A percentile compares a stretch with the other conserved stretches of the same genome.
Evolutionary conservation across 2,888 invertebrate species (phyloP).

Genomic region (Conistra vaccinii): DNA sequence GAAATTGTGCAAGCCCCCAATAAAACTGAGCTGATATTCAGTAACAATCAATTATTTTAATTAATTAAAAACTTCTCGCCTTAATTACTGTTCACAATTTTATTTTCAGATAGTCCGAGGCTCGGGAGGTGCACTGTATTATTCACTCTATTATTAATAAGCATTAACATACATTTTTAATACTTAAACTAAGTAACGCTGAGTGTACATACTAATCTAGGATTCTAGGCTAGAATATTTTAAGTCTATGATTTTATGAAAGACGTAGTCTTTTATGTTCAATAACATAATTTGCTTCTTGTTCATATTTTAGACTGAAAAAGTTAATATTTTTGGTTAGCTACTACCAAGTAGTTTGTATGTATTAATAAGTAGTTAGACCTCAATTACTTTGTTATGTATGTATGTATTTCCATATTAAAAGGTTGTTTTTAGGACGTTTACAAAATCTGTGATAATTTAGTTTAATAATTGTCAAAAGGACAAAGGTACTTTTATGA

Average conservation of each 20-base stretch:
- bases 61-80: constrained; percentile 40
- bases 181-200: constrained; percentile 26
- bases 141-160: constrained; percentile 55
- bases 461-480: constrained; percentile 59
- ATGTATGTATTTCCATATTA: constrained; percentile 15
- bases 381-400: constrained; percentile 9
- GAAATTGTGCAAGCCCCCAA: constrained; percentile 20
- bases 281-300: constrained; percentile 23
- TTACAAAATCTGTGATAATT: constrained; percentile 69
- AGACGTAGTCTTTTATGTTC: constrained; percentile 37
- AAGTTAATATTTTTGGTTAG: not conserved
- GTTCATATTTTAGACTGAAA: constrained; percentile 38
- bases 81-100: constrained; percentile 49
- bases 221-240: constrained; percentile 35
- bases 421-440: constrained; percentile 50
- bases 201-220: constrained; percentile 41
- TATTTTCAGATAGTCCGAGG: constrained; percentile 68
- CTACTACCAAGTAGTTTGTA: constrained; percentile 21
- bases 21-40: constrained; percentile 28
- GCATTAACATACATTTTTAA: constrained; percentile 44
- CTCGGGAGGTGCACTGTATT: constrained; percentile 51
- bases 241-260: constrained; percentile 47
- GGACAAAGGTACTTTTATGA: constrained; percentile 46
- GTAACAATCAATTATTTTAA: constrained; percentile 32
- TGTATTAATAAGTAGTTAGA: constrained; percentile 5